phyloP scores from a whole-genome alignment of 1,140 invertebrate genomes.

The Drosophila triauraria region DNA sequence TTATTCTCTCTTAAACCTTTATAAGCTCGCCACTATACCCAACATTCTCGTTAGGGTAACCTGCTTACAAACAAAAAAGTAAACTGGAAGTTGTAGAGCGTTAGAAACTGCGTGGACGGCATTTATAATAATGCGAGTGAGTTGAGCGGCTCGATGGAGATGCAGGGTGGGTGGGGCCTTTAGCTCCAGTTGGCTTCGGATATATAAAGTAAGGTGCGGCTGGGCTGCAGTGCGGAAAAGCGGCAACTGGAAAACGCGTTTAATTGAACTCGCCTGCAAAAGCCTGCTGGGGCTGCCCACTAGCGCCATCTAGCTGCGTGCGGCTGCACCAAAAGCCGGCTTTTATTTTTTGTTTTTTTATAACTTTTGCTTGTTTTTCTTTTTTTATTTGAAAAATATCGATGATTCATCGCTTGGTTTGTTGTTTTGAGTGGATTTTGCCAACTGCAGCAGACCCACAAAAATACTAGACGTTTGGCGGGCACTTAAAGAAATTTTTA shows the following conservation, averaged over 20 bases:
- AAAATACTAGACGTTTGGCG: conserved; percentile 74
- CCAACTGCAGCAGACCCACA: conserved; percentile 46
- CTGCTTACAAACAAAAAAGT: conserved; percentile 38
- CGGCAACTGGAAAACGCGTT: conserved; percentile 72
- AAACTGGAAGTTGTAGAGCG: conserved; percentile 72
- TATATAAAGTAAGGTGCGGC: conserved; percentile 75
- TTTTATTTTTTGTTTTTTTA: conserved; percentile 36
- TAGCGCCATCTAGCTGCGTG: conserved; percentile 81
- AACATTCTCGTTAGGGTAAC: conserved; percentile 10
- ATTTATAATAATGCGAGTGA: conserved; percentile 76
- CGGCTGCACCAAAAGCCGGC: conserved; percentile 66
- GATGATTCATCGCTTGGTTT: conserved; percentile 77
- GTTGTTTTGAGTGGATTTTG: conserved; percentile 75
- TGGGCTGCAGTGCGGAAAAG: conserved; percentile 65
- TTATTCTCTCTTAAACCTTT: neutral
- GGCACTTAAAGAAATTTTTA: neutral
- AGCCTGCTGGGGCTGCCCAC: conserved; percentile 60
- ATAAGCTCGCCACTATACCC: neutral
- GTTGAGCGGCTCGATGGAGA: conserved; percentile 11
- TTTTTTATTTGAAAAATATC: conserved; percentile 48
- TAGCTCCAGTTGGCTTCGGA: conserved; percentile 48
- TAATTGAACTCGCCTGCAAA: conserved; percentile 62
- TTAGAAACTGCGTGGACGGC: conserved; percentile 80
- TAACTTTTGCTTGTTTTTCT: conserved; percentile 34
- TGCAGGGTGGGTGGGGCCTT: conserved; percentile 35